A percentile compares a stretch with the other conserved stretches of the same genome.
Conservation (phyloP, 2,888 invertebrate species). For the Drosophila vallismaia region DNA sequence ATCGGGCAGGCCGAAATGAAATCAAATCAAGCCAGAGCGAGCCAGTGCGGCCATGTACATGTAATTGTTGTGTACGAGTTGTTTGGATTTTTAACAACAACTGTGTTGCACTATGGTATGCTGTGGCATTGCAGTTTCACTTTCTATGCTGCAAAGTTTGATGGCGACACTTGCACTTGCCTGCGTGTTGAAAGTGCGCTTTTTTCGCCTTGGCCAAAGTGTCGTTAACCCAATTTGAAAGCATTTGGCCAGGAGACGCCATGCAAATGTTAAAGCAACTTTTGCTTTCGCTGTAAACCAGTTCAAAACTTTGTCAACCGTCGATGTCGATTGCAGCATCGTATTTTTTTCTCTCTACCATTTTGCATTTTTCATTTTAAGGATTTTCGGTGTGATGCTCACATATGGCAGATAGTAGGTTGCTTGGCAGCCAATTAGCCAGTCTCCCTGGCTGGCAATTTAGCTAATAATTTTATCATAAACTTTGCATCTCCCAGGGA, state of each 20-base stretch:
- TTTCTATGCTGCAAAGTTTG: constrained; percentile 60
- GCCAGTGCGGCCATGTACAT: constrained; percentile 58
- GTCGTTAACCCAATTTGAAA: constrained; percentile 81
- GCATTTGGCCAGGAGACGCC: constrained; percentile 70
- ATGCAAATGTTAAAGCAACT: constrained; percentile 73
- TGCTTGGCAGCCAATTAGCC: constrained; percentile 25
- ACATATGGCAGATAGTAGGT: constrained; percentile 12
- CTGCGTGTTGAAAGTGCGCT: constrained; percentile 43
- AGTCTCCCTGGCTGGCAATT: constrained; percentile 60
- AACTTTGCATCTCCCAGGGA: constrained; percentile 64
- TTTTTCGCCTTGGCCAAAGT: constrained; percentile 67
- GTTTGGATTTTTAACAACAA: constrained; percentile 52
- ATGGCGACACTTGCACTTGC: constrained; percentile 68
- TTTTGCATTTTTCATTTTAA: constrained; percentile 1
- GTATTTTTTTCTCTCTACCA: neutral
- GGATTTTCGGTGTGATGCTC: neutral
- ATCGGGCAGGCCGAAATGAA: constrained; percentile 48
- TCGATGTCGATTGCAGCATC: constrained; percentile 66
- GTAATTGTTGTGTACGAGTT: constrained; percentile 59
- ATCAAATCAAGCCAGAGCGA: constrained; percentile 24
- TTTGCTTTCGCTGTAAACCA: constrained; percentile 78
- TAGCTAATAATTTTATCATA: constrained; percentile 76
- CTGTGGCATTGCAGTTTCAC: constrained; percentile 68
- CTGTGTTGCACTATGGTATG: constrained; percentile 9
- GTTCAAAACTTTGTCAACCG: constrained; percentile 70